Evolutionary conservation across 2,888 invertebrate species (phyloP).

Genomic region (Coremacera marginata): DNA sequence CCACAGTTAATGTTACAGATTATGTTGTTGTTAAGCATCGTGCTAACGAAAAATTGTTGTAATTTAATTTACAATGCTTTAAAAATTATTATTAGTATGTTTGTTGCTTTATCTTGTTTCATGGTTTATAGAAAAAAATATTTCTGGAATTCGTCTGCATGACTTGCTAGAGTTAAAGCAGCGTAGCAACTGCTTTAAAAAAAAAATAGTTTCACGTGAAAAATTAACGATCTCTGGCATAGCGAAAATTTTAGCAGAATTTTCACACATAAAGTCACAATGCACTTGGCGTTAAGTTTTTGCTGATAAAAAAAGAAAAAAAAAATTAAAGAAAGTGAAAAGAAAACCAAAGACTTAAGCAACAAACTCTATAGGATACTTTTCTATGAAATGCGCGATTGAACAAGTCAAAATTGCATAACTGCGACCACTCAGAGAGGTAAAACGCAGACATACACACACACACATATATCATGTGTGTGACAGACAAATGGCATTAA

Average conservation of each 20-base stretch:
- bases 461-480: neutral
- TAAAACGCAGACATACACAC: neutral
- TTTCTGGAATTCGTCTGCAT: conserved; percentile 13
- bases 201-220: conserved; percentile 25
- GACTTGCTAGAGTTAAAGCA: neutral
- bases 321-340: neutral
- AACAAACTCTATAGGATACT: too few relatives aligned
- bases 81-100: conserved; percentile 45
- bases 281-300: neutral
- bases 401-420: neutral
- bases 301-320: neutral
- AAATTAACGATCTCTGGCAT: neutral
- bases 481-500: conserved; percentile 20
- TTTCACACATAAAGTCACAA: neutral
- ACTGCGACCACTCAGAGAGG: neutral
- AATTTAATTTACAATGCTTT: conserved; percentile 59
- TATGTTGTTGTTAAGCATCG: conserved; percentile 44
- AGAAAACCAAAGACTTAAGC: neutral
- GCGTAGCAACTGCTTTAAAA: neutral
- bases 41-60: conserved; percentile 48
- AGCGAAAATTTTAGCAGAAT: neutral
- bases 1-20: conserved; percentile 60
- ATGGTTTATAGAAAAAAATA: neutral
- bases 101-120: neutral
- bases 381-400: too few relatives aligned